Evolutionary conservation across 2,113 vertebrate genomes (phyloP).

Genomic region (Machaerirhynchus nigripectus): DNA sequence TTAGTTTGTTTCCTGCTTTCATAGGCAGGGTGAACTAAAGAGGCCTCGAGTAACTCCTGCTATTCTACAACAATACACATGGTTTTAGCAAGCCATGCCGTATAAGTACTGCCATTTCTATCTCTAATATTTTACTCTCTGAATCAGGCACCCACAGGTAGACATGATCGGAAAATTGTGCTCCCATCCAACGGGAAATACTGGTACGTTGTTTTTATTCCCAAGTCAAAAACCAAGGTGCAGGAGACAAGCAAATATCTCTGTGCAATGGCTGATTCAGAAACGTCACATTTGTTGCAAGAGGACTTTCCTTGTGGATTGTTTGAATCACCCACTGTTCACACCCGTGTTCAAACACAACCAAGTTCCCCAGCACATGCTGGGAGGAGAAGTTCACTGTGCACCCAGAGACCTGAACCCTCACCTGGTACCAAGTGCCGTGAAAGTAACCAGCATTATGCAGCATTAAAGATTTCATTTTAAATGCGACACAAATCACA

Average conservation of each 20-base stretch:
- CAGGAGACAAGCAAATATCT: not conserved
- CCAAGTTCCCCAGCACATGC: not conserved
- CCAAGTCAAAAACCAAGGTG: not conserved
- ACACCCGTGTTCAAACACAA: not conserved
- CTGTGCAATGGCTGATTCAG: not conserved
- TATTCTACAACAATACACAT: not conserved
- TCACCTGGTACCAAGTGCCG: not conserved
- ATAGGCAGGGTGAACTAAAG: not conserved
- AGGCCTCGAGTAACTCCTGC: not conserved
- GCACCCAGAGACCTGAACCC: not conserved
- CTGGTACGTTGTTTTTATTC: not conserved
- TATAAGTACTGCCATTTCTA: not conserved
- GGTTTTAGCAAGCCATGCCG: not conserved
- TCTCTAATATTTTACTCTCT: not conserved
- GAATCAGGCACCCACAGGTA: not conserved
- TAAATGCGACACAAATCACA: not conserved
- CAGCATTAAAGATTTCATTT: not conserved
- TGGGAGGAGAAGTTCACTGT: not conserved
- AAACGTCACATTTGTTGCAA: not conserved
- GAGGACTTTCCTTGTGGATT: not conserved
- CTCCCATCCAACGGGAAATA: not conserved
- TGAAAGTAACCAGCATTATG: not conserved
- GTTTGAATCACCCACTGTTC: not conserved
- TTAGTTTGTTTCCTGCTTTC: not conserved
- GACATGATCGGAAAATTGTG: not conserved